Percentiles rank a stretch among this genome's conserved stretches.
These are phyloP conservation scores for Xestobium rufovillosum DNA, from an alignment of 2,888 invertebrate species.

Conservation along the genomic window DNA sequence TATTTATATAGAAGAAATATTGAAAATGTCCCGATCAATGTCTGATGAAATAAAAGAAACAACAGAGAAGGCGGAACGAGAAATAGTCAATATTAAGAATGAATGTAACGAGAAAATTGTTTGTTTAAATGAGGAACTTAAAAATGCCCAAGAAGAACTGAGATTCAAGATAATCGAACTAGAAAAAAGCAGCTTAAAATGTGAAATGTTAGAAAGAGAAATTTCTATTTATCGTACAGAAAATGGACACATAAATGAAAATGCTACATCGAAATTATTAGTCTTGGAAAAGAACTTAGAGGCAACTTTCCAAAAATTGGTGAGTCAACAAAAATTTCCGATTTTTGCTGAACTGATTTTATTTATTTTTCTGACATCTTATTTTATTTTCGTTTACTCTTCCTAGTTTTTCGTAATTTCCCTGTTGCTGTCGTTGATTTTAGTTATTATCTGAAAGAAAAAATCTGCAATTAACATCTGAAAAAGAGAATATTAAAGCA, in stretches of 20 bases:
- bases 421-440: conserved; percentile 13
- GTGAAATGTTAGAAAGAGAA: conserved; percentile 47
- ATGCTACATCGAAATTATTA: conserved; percentile 37
- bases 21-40: conserved; percentile 47
- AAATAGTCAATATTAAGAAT: conserved; percentile 50
- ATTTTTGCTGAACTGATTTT: too few species aligned
- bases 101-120: conserved; percentile 53
- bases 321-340: too few species aligned
- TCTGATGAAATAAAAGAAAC: conserved; percentile 50
- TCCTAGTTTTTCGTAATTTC: background rate
- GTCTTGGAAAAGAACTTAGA: conserved; percentile 51
- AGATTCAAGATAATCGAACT: conserved; percentile 49
- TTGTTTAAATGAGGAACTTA: conserved; percentile 50
- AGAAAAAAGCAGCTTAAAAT: conserved; percentile 50
- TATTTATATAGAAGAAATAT: conserved; percentile 53
- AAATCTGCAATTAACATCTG: conserved; percentile 50
- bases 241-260: conserved; percentile 40
- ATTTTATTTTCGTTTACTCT: background rate
- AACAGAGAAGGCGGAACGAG: conserved; percentile 49
- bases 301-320: conserved; percentile 53
- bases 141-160: conserved; percentile 50
- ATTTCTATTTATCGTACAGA: conserved; percentile 40
- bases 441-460: conserved; percentile 51
- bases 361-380: too few species aligned
- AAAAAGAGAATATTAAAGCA: conserved; percentile 51